Evolutionary conservation across 2,797 vertebrate species (phyloP), one percentile per base, ranked within the genome.

Genomic region (Anisognathus igniventris): DNA sequence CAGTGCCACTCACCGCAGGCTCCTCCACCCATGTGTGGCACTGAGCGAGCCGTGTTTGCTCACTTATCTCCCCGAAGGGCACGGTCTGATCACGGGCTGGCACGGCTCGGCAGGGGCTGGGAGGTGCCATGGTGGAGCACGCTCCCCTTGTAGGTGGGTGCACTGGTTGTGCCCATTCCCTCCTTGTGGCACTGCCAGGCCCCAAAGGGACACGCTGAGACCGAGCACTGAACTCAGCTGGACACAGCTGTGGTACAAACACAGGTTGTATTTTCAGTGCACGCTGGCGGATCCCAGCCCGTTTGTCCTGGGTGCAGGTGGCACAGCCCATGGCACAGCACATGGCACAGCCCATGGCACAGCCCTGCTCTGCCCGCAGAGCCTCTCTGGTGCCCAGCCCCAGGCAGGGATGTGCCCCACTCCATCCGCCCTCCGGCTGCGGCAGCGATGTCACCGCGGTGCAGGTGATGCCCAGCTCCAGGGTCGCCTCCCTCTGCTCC

Each of bases 231-330:
- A 56, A 91, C 24, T 80, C 68, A 78, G 57, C 21, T 39, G 28
- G 50, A 80, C 54, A 22, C 1, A 0, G 31, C 58, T 5, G 1
- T 22, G 42, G 48, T 64, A 90, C 51, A 76, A 94, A 79, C 9
- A 28, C 24, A n/a, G 25, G 19, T 23, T 96, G 77, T 94, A 95
- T 96, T 96, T 93, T 70, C 86, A 93, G 60, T 78, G 58, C 11
- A 3, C 13, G 15, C 54, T 31, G 62, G 33, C 57, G 16, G 33
- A 31, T 19, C 22, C 35, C 74, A n/a, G 22, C 30, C 62, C 0
- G 0, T 60, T 70, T 28, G 33, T 72, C 44, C 27, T 2, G 9
- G 45, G 53, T 2, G 1, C 0, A 6, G 50, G 39, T 14, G 20
- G 68, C 16, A 7, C 64, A 89, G 42, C 11, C 31, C 42, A 3